A percentile compares a stretch with the other conserved stretches of the same genome.
These are phyloP conservation scores for Actinia equina DNA, from an alignment of 64 coral and sea anemone genomes.

Conservation along the genomic window DNA sequence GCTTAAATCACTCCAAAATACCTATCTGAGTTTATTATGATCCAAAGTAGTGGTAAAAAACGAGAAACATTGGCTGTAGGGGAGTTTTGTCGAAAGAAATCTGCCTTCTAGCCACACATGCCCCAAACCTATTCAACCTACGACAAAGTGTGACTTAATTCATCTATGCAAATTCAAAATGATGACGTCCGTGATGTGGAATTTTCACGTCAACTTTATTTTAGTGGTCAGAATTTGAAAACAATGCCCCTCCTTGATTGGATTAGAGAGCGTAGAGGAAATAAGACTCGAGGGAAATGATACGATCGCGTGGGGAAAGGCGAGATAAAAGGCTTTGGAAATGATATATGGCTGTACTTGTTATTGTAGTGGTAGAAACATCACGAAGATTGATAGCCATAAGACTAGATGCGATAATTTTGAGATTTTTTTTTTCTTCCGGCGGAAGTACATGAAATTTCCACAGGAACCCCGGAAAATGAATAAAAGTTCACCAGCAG, in stretches of 20 bases:
- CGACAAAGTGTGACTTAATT: constrained; percentile 72
- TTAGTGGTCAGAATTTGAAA: constrained; percentile 36
- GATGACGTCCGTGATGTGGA: constrained; percentile 59
- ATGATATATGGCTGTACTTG: background rate
- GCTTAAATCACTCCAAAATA: background rate
- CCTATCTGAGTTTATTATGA: background rate
- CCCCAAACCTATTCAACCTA: constrained; percentile 66
- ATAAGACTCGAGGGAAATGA: background rate
- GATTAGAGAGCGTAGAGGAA: background rate
- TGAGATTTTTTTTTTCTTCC: constrained; percentile 11
- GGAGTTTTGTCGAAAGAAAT: constrained; percentile 3
- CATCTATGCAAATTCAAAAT: constrained; percentile 67
- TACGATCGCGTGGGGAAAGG: constrained; percentile 9
- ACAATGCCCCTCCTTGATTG: constrained; percentile 27
- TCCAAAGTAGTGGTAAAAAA: background rate
- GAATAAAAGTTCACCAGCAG: background rate
- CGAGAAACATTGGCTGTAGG: constrained; percentile 19
- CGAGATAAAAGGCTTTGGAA: background rate
- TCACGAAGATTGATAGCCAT: background rate
- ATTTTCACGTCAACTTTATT: constrained; percentile 71
- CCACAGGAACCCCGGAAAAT: constrained; percentile 1
- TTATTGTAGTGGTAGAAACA: background rate
- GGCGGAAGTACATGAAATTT: background rate
- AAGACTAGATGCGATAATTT: background rate
- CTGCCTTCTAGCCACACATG: constrained; percentile 3